Percentiles rank a stretch among this genome's conserved stretches.
Conservation (phyloP, 1,140 invertebrate genomes). For the Drosophila burlai region DNA sequence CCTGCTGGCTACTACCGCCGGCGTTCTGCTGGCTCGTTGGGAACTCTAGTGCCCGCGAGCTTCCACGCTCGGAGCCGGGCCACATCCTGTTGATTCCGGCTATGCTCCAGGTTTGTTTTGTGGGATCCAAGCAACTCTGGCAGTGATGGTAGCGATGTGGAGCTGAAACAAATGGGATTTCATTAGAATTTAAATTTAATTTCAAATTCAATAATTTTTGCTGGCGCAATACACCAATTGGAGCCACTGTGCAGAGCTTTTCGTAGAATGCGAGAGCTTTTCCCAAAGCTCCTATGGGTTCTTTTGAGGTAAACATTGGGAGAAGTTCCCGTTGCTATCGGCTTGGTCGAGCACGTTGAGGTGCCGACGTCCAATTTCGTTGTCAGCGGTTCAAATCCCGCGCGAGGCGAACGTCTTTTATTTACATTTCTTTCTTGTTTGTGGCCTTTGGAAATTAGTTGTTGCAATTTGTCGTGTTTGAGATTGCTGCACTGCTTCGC, state of each 20-base stretch:
- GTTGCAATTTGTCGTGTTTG: constrained; percentile 72
- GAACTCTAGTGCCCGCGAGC: constrained; percentile 72
- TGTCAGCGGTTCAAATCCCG: constrained; percentile 46
- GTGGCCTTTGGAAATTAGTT: constrained; percentile 54
- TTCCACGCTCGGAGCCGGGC: constrained; percentile 73
- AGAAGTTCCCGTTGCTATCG: background rate
- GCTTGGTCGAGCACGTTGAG: constrained; percentile 52
- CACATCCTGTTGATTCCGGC: constrained; percentile 55
- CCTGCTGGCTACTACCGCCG: constrained; percentile 79
- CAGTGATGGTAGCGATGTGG: constrained; percentile 23
- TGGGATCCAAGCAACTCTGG: background rate
- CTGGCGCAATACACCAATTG: background rate
- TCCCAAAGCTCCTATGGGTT: constrained; percentile 15
- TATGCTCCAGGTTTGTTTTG: constrained; percentile 60
- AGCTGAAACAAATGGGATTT: background rate
- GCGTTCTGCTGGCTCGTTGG: constrained; percentile 72
- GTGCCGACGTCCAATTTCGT: constrained; percentile 2
- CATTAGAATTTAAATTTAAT: too few relatives aligned
- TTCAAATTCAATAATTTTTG: too few relatives aligned
- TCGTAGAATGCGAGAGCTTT: constrained; percentile 13
- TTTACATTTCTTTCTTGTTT: constrained; percentile 12
- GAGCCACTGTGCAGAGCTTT: constrained; percentile 34
- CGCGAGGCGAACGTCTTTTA: background rate
- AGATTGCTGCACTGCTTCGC: constrained; percentile 59
- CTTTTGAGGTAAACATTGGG: constrained; percentile 6